Evolutionary conservation across 2,888 invertebrate species (phyloP).

Genomic region (Drosophila prostipennis): DNA sequence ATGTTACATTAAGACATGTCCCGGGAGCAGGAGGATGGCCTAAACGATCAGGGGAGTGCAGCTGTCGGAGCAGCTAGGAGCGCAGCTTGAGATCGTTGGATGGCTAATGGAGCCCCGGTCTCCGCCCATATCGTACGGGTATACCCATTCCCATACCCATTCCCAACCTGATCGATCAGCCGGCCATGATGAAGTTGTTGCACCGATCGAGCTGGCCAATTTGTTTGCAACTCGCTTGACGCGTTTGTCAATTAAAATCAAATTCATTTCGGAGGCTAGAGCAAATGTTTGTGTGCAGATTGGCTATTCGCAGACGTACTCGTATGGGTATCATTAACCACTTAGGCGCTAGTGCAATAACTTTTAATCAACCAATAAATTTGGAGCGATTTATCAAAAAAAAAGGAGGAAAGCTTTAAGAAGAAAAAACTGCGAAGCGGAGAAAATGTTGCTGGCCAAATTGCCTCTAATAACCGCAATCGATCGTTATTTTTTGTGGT

Average conservation of each 20-base stretch:
- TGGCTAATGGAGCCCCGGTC: constrained; percentile 65
- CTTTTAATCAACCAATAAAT: constrained; percentile 80
- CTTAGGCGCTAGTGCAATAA: constrained; percentile 75
- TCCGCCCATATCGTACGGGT: constrained; percentile 54
- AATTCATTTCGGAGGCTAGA: constrained; percentile 70
- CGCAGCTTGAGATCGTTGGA: constrained; percentile 56
- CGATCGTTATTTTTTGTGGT: constrained; percentile 82
- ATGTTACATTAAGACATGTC: constrained; percentile 68
- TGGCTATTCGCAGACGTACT: constrained; percentile 20
- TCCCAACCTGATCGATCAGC: constrained; percentile 37
- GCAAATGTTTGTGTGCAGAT: constrained; percentile 37
- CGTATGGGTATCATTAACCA: constrained; percentile 71
- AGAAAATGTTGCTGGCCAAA: constrained; percentile 73
- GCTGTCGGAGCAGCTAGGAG: constrained; percentile 39
- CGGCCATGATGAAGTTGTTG: constrained; percentile 38
- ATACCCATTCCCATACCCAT: not conserved
- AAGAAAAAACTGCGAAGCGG: constrained; percentile 22
- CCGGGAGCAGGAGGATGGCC: constrained; percentile 10
- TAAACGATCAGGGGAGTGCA: constrained; percentile 41
- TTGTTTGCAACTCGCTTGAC: constrained; percentile 75
- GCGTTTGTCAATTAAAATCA: constrained; percentile 81
- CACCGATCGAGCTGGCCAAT: constrained; percentile 59
- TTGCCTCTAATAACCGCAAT: constrained; percentile 81
- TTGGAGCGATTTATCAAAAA: constrained; percentile 76
- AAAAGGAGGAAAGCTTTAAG: constrained; percentile 10